Conservation (phyloP, 92 coral and sea anemone genomes). For the Siderastrea siderea region DNA sequence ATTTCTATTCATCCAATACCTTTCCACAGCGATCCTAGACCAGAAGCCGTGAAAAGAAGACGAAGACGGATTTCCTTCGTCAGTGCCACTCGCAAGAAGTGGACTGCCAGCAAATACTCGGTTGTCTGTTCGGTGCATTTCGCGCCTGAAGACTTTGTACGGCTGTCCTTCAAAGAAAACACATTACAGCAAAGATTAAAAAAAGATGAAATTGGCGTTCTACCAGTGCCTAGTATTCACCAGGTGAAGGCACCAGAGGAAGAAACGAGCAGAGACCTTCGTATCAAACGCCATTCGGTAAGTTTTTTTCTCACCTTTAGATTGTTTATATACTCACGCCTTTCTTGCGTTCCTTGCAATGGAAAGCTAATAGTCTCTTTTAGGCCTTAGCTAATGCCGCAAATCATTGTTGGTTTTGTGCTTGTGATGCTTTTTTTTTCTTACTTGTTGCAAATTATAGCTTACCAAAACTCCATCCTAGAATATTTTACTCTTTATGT, state of each 20-base stretch:
- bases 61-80: neutral
- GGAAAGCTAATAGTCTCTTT: conserved; percentile 1
- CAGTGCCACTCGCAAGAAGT: neutral
- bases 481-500: neutral
- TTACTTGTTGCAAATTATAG: neutral
- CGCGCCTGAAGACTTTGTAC: conserved; percentile 4
- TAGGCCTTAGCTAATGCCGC: neutral
- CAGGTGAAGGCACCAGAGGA: neutral
- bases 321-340: too few species aligned
- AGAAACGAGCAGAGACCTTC: conserved; percentile 3
- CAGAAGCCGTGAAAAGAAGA: too few species aligned
- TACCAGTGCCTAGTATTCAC: neutral
- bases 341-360: neutral
- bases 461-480: neutral
- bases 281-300: conserved; percentile 11
- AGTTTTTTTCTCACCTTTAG: neutral
- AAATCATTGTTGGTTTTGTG: conserved; percentile 6
- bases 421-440: conserved; percentile 22
- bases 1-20: too few species aligned
- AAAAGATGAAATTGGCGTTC: conserved; percentile 6
- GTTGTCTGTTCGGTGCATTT: neutral
- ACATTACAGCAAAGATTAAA: neutral
- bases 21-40: too few species aligned
- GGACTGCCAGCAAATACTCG: neutral
- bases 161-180: neutral